Conservation (phyloP, 2,888 invertebrate species). For the Anoncus sp. region DNA sequence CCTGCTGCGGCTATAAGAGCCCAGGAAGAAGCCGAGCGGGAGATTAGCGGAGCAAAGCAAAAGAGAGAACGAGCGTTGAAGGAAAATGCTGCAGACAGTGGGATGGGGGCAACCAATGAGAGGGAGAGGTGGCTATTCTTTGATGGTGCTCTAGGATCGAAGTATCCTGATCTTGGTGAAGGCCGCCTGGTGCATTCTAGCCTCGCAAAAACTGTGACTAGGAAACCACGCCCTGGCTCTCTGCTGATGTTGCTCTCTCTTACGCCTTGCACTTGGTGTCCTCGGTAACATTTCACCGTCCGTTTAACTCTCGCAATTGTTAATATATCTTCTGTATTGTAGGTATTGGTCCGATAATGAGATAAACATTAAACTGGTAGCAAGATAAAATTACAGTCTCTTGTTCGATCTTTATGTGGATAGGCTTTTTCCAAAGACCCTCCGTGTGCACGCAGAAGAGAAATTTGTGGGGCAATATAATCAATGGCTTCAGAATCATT, state of each 20-base stretch:
- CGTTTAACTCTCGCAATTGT: slow-evolving; percentile 46
- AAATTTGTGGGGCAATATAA: too few species aligned
- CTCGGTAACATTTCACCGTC: slow-evolving; percentile 77
- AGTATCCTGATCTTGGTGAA: slow-evolving; percentile 81
- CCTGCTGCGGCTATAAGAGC: slow-evolving; percentile 19
- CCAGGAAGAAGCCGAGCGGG: slow-evolving; percentile 38
- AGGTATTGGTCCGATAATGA: slow-evolving; percentile 3
- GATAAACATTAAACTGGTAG: not conserved
- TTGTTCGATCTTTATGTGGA: not conserved
- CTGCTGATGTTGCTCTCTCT: slow-evolving; percentile 23
- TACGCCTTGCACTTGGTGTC: slow-evolving; percentile 68
- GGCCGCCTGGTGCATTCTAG: slow-evolving; percentile 81
- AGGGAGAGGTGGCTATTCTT: slow-evolving; percentile 30
- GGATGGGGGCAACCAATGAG: slow-evolving; percentile 12
- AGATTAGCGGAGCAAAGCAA: slow-evolving; percentile 48
- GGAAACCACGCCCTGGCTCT: slow-evolving; percentile 81
- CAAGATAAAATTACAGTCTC: not conserved
- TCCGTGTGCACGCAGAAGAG: too few species aligned
- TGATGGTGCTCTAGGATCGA: slow-evolving; percentile 61
- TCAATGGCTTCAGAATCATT: too few species aligned
- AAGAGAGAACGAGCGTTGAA: slow-evolving; percentile 22
- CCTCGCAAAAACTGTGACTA: slow-evolving; percentile 79
- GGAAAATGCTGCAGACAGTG: slow-evolving; percentile 33
- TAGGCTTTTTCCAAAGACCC: too few species aligned
- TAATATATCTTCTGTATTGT: slow-evolving; percentile 19